Evolutionary conservation across 2,113 vertebrate species (phyloP).

Genomic region (Marcusenius ussheri): DNA sequence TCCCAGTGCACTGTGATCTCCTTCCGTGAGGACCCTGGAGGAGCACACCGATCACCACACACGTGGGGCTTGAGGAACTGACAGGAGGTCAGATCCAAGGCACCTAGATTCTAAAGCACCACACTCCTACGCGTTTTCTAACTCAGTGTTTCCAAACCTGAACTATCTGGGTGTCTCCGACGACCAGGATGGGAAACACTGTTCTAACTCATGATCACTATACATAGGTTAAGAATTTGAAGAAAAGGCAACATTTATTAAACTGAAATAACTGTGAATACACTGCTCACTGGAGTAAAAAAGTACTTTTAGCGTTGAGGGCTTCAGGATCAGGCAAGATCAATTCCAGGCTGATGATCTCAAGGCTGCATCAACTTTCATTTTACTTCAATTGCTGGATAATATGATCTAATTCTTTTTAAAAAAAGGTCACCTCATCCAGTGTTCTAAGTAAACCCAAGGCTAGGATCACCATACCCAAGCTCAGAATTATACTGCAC

Average conservation of each 20-base stretch:
- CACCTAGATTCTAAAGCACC: not conserved
- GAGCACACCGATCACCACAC: not conserved
- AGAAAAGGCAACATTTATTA: not conserved
- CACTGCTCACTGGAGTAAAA: not conserved
- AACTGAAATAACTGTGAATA: not conserved
- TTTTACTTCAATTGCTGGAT: not conserved
- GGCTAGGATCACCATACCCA: not conserved
- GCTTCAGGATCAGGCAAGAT: not conserved
- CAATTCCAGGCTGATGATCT: not conserved
- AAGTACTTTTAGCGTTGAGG: not conserved
- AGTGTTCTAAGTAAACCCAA: not conserved
- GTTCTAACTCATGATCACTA: not conserved
- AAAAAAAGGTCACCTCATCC: not conserved
- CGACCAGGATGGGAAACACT: not conserved
- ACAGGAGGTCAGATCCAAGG: not conserved
- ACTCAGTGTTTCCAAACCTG: not conserved
- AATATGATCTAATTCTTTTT: not conserved
- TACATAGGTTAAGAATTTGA: not conserved
- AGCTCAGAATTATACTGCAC: not conserved
- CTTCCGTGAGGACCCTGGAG: constrained; percentile 80
- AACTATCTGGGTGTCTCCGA: not conserved
- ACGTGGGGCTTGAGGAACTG: not conserved
- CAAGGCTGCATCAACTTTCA: not conserved
- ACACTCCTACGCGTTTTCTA: not conserved
- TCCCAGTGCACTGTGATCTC: constrained; percentile 97